Evolutionary conservation across 2,888 invertebrate genomes (phyloP), one percentile per base, ranked within the genome.

Genomic region (Cheiracanthium punctorium): DNA sequence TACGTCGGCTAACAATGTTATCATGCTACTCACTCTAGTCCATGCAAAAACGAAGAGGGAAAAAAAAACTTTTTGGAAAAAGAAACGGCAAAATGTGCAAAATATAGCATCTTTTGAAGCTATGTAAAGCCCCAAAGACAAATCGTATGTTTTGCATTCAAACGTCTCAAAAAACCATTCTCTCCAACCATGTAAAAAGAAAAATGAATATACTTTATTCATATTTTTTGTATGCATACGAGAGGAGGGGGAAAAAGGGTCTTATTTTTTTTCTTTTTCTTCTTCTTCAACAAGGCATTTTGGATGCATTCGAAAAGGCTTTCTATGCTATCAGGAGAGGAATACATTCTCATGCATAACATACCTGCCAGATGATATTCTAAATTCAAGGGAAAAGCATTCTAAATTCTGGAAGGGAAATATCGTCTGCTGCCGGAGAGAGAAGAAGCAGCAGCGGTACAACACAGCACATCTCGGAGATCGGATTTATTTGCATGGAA

Each of bases 81-180:
- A n/a, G 33, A 20, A 37, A 33, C 17, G 32, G 28, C 32, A 69
- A 69, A 32, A 69, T n/a, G 20, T 37, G 10, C 24, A 24, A 17
- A 58, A 58, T 28, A 28, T 33, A 37, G 20, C 67, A 32, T 32
- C 32, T 32, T 30, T 30, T 37, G 69, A 85, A 85, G 79, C 69
- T 79, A 82, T 75, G 71, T 52, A 85, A 79, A 85, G 84, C 84
- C 69, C 32, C 37, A 79, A 85, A 85, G 84, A 85, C 79, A 85
- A 82, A 85, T 85, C 84, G 84, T 73, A 85, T 73, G 79, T 85
- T 85, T 85, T 85, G 84, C 84, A 85, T 85, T 67, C 77, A 17
- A 67, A 30, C 17, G 30, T 17, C 67, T 32, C 32, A 32, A 67
- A 58, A 75, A 82, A 71, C 82, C 75, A 75, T 82, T 65, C 32